Base-by-base conservation (phyloP, 2,888 invertebrate genomes). In the Clepsis dumicolana region DNA sequence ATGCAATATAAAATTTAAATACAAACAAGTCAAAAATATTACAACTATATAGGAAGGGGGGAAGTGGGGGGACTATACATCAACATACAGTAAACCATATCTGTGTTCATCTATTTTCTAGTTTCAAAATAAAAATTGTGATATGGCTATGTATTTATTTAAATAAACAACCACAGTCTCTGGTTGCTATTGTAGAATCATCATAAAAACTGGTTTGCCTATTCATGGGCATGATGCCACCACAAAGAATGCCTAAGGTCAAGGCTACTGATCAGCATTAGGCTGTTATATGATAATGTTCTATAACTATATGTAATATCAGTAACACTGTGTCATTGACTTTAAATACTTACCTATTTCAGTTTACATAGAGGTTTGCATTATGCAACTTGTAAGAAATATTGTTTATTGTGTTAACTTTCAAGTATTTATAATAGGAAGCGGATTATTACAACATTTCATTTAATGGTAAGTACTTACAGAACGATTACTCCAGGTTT, bases 191-290 rank as follows among this genome's bases (percentile, higher is more conserved):
- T 63, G 54, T 57, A 70, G 53, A 63, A 64, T 64, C 48, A 68
- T 50, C 65, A 71, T 44, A 65, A 53, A 77, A 85, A 84, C 85
- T 64, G 76, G 84, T 82, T 80, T 68, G 68, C 38, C 64, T 72
- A 70, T 70, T 72, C 66, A 74, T 65, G 70, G 66, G 76, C 73
- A 78, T 72, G 71, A 73, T 73, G 71, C 70, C 72, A 73, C 71
- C 68, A 74, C 68, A 74, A 72, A 81, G 81, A 85, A 85, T 81
- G 79, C 73, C 80, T 79, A 71, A 74, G 83, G 82, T 86, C 86
- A 87, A 71, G 86, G 85, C 21, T 4, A 59, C 27, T 52, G 65
- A 53, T 57, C 62, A 67, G 38, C 32, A 38, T 52, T 32, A 35
- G 38, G 32, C 35, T 61, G 56, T 38, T 57, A 50, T 57, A 50